Percentiles rank a stretch among this genome's conserved stretches.
phyloP scores from a whole-genome alignment of 1,140 invertebrate genomes.

The Kradibia gibbosae region DNA sequence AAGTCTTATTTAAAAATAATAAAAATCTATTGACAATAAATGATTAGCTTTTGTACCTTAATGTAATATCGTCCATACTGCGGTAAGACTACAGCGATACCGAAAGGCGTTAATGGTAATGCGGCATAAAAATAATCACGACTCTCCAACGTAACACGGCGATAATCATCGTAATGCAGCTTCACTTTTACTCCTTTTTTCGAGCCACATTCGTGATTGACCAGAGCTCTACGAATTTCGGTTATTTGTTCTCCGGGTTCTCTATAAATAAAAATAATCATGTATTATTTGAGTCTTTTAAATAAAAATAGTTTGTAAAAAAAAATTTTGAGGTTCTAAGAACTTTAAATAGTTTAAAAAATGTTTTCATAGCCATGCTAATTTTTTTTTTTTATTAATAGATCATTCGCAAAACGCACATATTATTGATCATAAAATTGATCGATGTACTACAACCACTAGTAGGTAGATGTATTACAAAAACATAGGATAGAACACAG shows the following conservation, averaged over 20 bases:
- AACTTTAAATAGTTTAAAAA: no score
- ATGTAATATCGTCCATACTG: constrained; percentile 86
- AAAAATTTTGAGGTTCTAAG: no score
- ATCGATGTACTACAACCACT: no score
- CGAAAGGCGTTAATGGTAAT: constrained; percentile 88
- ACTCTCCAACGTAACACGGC: constrained; percentile 83
- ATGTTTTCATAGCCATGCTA: no score
- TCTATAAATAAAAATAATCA: constrained; percentile 50
- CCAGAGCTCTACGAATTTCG: constrained; percentile 81
- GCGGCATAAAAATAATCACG: constrained; percentile 90
- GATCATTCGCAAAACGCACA: no score
- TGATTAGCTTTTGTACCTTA: constrained; percentile 66
- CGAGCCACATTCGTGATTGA: constrained; percentile 79
- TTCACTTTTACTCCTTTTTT: constrained; percentile 81
- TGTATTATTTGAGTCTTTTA: neutral
- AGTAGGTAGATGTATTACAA: no score
- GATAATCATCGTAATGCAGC: constrained; percentile 87
- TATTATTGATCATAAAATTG: no score
- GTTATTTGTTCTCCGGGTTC: constrained; percentile 68
- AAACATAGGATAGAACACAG: no score
- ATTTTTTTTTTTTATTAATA: no score
- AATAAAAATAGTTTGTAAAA: no score
- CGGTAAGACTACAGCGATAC: constrained; percentile 86
- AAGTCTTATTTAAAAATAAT: no score
- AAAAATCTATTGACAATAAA: no score